Evolutionary conservation across 2,797 vertebrate genomes (phyloP).

Genomic region (Danio aesculapii): DNA sequence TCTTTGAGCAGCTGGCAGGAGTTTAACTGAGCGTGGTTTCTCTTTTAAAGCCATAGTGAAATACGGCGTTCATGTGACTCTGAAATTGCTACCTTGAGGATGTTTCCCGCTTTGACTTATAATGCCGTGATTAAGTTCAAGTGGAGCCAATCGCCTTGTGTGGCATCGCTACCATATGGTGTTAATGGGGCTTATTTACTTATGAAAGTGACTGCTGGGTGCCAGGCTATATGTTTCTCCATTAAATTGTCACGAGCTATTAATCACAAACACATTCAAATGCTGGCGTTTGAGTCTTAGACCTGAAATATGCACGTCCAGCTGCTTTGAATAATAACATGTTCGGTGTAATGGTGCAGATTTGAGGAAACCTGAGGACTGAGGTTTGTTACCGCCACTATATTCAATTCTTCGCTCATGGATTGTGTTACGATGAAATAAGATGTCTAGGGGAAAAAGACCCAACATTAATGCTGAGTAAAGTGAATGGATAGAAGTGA

Average conservation of each 20-base stretch:
- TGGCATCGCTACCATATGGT: constrained; percentile 73
- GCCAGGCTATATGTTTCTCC: constrained; percentile 79
- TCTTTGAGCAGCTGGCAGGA: constrained; percentile 20
- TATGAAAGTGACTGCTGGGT: constrained; percentile 69
- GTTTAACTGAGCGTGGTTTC: constrained; percentile 2
- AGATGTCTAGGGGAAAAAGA: too few relatives aligned
- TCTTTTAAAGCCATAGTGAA: constrained; percentile 33
- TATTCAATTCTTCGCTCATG: background rate
- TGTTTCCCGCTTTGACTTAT: constrained; percentile 25
- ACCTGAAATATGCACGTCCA: background rate
- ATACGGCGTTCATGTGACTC: constrained; percentile 31
- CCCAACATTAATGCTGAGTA: too few relatives aligned
- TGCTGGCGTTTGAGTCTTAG: constrained; percentile 22
- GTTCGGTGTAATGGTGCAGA: constrained; percentile 1
- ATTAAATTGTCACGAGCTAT: constrained; percentile 81
- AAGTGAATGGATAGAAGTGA: too few relatives aligned
- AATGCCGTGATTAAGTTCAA: constrained; percentile 17
- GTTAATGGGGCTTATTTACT: constrained; percentile 78
- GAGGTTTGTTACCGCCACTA: background rate
- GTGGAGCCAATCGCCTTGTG: constrained; percentile 75
- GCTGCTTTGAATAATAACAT: constrained; percentile 8
- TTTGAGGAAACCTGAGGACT: constrained; percentile 1
- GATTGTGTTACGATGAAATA: background rate
- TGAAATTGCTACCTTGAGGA: constrained; percentile 41
- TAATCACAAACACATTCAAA: constrained; percentile 73